Evolutionary conservation across 2,797 vertebrate species (phyloP), one percentile per base, ranked within the genome.

Genomic region (Karalla daura): DNA sequence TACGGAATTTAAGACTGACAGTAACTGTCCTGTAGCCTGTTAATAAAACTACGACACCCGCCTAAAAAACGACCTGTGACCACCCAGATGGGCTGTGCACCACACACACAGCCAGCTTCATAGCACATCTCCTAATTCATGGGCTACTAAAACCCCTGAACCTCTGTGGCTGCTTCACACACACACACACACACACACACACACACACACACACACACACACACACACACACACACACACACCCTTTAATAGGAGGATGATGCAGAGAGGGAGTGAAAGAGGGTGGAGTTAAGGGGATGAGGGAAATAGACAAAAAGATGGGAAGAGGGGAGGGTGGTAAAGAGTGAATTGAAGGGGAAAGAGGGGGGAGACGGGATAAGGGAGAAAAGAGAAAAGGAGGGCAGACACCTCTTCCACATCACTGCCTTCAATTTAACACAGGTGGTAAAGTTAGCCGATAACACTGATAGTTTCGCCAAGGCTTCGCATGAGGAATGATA

Each of bases 371-470:
- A 76, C 33, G 49, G 53, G 36, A 63, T 11, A 63, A 83, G 80
- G 63, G 56, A 72, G 63, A 63, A 49, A 53, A 67, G 63, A 81
- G 71, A 83, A 86, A 86, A 85, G 75, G 82, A 86, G 74, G 75
- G 65, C 46, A 86, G 84, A 83, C 52, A 27, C 85, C 70, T 92
- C 93, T 94, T 94, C 92, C 94, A 93, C 91, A 93, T 90, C 92
- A 93, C 86, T 93, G 92, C 90, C 86, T 94, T 90, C 92, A 93
- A 93, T 94, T 93, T 93, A 91, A 87, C 86, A 86, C 88, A 89
- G 91, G 90, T 93, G 91, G 88, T 90, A 92, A 93, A 93, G 87
- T 92, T 90, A 84, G 81, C 41, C 89, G 92, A 94, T 94, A 91
- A 89, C 90, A 81, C 81, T 83, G 91, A 90, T 90, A 83, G 85